Evolutionary conservation across 2,888 invertebrate species (phyloP), one percentile per base, ranked within the genome.

Genomic region (Philhelius pedissequus): DNA sequence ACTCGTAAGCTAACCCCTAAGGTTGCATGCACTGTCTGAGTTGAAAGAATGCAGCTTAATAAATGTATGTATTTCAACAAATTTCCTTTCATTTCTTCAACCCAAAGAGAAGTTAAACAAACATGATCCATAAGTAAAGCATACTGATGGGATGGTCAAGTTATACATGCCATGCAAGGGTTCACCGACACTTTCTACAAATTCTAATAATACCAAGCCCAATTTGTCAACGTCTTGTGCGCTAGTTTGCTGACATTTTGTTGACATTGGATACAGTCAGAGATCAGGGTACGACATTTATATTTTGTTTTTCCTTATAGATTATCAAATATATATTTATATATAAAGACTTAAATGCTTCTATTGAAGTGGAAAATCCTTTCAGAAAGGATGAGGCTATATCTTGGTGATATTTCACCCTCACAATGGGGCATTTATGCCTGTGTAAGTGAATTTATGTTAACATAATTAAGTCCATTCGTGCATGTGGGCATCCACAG

Each of bases 391-490:
- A n/a, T n/a, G n/a, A 69, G 15, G 58, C 22, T 38, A 64, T 48
- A 64, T 48, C 48, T 20, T 56, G 38, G 38, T 75, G 60, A 64
- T 52, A 62, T 50, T 30, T 9, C 30, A 11, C 15, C 27, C 30
- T 38, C 22, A 32, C 27, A 9, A 56, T 25, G 50, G 50, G 25
- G 11, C 27, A 58, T 45, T 71, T 64, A n/a, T 64, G 64, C 45
- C 64, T 70, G 76, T 75, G 70, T 66, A 52, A 60, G 66, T 76
- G 81, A 81, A 81, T 81, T 62, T 60, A 76, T 81, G 76, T 81
- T 70, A 76, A 71, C 58, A 76, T 76, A 81, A 81, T 81, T 81
- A 81, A 60, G 76, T 58, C 62, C 40, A 62, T 43, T 43, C 43
- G 18, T 43, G 43, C 6, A 64, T 81, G 56, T 50, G 50, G 5